Evolutionary conservation across 2,888 invertebrate genomes (phyloP).

Genomic region (Eupithecia vulgata): DNA sequence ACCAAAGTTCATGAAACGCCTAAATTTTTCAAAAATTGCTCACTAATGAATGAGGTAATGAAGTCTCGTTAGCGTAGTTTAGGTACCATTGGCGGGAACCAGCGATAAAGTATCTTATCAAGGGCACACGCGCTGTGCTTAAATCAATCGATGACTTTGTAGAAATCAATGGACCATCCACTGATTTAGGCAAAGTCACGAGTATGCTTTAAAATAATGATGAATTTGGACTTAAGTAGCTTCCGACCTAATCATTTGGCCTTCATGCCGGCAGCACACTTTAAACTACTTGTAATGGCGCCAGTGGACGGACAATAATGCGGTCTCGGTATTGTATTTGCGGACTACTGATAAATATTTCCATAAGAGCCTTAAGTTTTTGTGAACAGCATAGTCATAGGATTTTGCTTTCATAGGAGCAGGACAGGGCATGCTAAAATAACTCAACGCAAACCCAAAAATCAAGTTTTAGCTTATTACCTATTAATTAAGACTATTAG

Average conservation of each 20-base stretch:
- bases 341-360: background rate
- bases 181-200: slow-evolving; percentile 43
- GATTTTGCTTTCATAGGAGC: too few species aligned
- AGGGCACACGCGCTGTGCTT: slow-evolving; percentile 30
- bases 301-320: slow-evolving; percentile 50
- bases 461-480: too few species aligned
- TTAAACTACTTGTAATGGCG: slow-evolving; percentile 45
- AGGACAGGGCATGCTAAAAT: too few species aligned
- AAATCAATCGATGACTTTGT: too few species aligned
- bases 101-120: slow-evolving; percentile 29
- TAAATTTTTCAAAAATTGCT: slow-evolving; percentile 1
- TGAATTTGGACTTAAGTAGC: slow-evolving; percentile 61
- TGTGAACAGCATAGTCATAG: too few species aligned
- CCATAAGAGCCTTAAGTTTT: too few species aligned
- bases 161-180: background rate
- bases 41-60: slow-evolving; percentile 8
- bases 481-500: too few species aligned
- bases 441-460: too few species aligned
- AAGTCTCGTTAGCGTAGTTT: slow-evolving; percentile 13
- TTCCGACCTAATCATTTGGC: slow-evolving; percentile 53
- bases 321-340: slow-evolving; percentile 8
- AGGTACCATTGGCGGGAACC: background rate
- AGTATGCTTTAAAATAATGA: slow-evolving; percentile 54
- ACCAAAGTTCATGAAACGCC: background rate
- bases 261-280: slow-evolving; percentile 54